A percentile compares a stretch with the other conserved stretches of the same genome.
Evolutionary conservation across 2,797 vertebrate genomes (phyloP).

Genomic region (Orestias chungarensis): DNA sequence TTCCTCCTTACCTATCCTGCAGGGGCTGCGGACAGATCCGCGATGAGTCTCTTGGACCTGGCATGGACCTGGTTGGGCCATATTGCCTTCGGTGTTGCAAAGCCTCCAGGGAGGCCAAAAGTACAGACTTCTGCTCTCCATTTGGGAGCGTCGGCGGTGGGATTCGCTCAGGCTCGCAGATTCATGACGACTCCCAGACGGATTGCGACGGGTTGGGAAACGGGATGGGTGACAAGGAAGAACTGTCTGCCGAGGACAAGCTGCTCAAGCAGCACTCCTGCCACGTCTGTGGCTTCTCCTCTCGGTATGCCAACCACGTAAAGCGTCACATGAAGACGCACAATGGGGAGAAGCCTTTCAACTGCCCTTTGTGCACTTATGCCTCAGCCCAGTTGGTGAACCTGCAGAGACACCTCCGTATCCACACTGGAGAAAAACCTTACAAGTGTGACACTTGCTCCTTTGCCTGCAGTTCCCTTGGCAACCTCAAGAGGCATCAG

Average conservation of each 20-base stretch:
- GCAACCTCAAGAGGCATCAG: constrained; percentile 95
- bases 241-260: constrained; percentile 55
- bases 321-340: constrained; percentile 99
- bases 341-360: constrained; percentile 96
- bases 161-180: constrained; percentile 47
- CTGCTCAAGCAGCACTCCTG: constrained; percentile 88
- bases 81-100: constrained; percentile 82
- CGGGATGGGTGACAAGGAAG: constrained; percentile 49
- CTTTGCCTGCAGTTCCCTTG: constrained; percentile 97
- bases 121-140: constrained; percentile 66
- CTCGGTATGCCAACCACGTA: constrained; percentile 96
- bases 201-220: constrained; percentile 45
- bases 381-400: constrained; percentile 97
- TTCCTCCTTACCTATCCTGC: constrained; percentile 83
- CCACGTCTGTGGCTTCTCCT: constrained; percentile 93
- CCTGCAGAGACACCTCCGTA: constrained; percentile 93
- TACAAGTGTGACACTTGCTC: constrained; percentile 92
- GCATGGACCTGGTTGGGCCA: constrained; percentile 82
- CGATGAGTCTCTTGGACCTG: constrained; percentile 80
- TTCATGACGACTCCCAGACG: constrained; percentile 21
- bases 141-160: constrained; percentile 64
- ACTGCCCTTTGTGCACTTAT: constrained; percentile 92
- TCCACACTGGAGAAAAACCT: constrained; percentile 97
- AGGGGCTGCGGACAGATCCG: constrained; percentile 86
- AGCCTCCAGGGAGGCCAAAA: constrained; percentile 66